A percentile compares a stretch with the other conserved stretches of the same genome.
Conservation (phyloP, 2,797 vertebrate genomes). For the Poecilia picta region DNA sequence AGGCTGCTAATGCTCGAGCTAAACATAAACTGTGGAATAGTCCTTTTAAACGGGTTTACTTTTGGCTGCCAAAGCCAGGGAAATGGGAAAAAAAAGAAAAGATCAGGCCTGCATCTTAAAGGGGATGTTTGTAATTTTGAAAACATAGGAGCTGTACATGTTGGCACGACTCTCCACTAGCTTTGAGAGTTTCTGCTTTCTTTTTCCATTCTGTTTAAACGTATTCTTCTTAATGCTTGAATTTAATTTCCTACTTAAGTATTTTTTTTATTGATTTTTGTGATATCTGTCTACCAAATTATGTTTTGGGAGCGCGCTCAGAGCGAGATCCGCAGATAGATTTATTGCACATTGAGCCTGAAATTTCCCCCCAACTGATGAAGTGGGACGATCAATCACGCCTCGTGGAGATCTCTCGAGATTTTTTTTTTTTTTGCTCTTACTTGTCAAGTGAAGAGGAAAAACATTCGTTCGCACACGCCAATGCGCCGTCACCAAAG, state of each 20-base stretch:
- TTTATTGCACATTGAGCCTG: background rate
- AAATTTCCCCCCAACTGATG: background rate
- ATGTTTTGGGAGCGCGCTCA: background rate
- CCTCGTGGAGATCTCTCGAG: background rate
- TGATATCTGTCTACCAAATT: background rate
- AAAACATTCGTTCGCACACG: background rate
- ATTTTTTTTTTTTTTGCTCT: background rate
- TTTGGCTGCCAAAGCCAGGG: background rate
- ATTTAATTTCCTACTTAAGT: background rate
- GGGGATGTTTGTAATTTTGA: background rate
- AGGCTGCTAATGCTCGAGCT: background rate
- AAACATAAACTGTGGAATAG: background rate
- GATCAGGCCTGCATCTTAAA: background rate
- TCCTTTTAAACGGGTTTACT: background rate
- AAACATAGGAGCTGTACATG: background rate
- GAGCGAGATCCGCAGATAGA: background rate
- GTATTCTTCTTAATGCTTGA: background rate
- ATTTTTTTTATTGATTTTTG: background rate
- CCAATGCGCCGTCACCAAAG: background rate
- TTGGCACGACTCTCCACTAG: background rate
- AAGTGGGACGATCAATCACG: background rate
- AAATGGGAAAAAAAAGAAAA: background rate
- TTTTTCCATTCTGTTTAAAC: background rate
- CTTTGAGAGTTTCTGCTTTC: background rate
- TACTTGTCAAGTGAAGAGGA: slow-evolving; percentile 9